phyloP scores from a whole-genome alignment of 2,797 vertebrate genomes.

The Decapterus maruadsi region DNA sequence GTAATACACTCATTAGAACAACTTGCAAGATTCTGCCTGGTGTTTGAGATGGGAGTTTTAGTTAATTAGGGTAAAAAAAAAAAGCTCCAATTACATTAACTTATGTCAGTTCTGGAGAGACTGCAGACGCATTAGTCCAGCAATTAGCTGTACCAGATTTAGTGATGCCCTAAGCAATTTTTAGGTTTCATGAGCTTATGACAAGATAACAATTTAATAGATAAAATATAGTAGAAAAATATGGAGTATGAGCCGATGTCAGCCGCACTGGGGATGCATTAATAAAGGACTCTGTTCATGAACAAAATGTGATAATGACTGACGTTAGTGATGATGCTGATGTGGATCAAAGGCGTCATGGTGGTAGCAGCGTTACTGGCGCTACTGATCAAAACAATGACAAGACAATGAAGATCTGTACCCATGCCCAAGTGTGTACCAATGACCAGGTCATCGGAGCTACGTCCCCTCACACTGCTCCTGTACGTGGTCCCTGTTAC shows the following conservation, averaged over 20 bases:
- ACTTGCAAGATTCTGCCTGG: not conserved
- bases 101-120: not conserved
- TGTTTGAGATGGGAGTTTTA: not conserved
- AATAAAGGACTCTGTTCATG: slow-evolving; percentile 4
- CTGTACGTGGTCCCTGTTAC: slow-evolving; percentile 89
- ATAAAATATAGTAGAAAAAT: not conserved
- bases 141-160: not conserved
- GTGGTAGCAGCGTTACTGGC: slow-evolving; percentile 20
- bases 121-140: not conserved
- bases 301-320: slow-evolving; percentile 20
- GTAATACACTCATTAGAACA: slow-evolving; percentile 52
- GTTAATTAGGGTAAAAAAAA: not conserved
- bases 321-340: slow-evolving; percentile 1
- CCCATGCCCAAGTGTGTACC: slow-evolving; percentile 88
- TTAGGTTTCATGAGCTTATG: not conserved
- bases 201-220: slow-evolving; percentile 3
- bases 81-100: not conserved
- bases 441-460: slow-evolving; percentile 88
- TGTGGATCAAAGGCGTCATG: slow-evolving; percentile 3
- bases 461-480: slow-evolving; percentile 88
- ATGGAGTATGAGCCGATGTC: not conserved
- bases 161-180: not conserved
- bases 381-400: slow-evolving; percentile 16
- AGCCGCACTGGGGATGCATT: not conserved
- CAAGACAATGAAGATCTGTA: slow-evolving; percentile 59